These are phyloP conservation scores for Ranitomeya variabilis DNA, from an alignment of 2,113 vertebrate genomes.

Conservation along the genomic window DNA sequence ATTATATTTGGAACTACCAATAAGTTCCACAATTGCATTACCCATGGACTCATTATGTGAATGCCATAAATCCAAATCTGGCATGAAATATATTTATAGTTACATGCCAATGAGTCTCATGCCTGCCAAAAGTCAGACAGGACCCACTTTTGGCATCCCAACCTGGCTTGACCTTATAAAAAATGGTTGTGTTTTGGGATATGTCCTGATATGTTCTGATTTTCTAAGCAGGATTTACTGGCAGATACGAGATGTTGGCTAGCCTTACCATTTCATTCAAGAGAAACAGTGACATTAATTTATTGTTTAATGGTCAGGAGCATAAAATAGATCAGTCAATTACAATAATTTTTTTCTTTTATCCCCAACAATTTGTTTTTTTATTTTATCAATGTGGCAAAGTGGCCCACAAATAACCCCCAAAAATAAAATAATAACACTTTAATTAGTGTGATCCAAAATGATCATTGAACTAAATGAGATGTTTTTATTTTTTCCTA, in stretches of 20 bases:
- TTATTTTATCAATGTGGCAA: background rate
- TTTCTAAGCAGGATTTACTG: background rate
- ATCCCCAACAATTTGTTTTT: background rate
- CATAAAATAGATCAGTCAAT: background rate
- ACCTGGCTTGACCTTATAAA: background rate
- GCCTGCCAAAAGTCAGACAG: background rate
- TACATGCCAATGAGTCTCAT: background rate
- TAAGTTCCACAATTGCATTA: background rate
- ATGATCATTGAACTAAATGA: too few relatives aligned
- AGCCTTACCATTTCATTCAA: background rate
- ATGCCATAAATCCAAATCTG: background rate
- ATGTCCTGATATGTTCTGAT: background rate
- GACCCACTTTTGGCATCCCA: background rate
- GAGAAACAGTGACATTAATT: background rate
- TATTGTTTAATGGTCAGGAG: background rate
- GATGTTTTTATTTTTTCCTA: too few relatives aligned
- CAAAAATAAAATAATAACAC: too few relatives aligned
- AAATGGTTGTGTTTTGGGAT: background rate
- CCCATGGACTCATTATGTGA: background rate
- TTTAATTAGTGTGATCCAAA: too few relatives aligned
- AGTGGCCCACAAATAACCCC: background rate
- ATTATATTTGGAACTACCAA: background rate
- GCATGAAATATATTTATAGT: background rate
- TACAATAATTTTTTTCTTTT: background rate
- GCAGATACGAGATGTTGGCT: background rate